Evolutionary conservation across 2,888 invertebrate genomes (phyloP).

Genomic region (Clivina fossor): DNA sequence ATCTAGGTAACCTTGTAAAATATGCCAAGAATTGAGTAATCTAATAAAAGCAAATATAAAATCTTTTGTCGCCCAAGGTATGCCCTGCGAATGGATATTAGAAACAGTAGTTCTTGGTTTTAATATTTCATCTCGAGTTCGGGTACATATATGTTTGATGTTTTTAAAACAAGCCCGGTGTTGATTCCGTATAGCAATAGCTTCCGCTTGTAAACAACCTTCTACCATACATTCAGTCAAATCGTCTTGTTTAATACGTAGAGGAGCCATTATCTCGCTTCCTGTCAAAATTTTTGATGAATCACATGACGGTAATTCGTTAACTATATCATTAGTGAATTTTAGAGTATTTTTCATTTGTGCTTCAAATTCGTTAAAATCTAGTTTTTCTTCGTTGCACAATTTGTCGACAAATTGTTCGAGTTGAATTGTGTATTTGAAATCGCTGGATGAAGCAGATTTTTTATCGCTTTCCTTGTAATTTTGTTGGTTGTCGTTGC

Average conservation of each 20-base stretch:
- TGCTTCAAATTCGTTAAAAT: constrained; percentile 8
- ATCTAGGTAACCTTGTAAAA: constrained; percentile 61
- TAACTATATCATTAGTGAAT: no score
- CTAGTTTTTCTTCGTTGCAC: constrained; percentile 24
- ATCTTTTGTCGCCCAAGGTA: constrained; percentile 76
- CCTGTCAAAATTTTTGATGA: no score
- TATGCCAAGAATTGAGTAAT: constrained; percentile 73
- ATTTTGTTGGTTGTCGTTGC: background rate
- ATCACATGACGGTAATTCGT: no score
- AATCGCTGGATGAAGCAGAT: constrained; percentile 8
- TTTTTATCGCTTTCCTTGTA: constrained; percentile 10
- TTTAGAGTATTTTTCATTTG: no score
- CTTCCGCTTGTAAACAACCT: constrained; percentile 69
- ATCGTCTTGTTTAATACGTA: constrained; percentile 44
- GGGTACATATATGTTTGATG: constrained; percentile 71
- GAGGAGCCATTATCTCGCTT: no score
- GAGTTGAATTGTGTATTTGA: constrained; percentile 22
- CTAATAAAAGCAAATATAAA: constrained; percentile 75
- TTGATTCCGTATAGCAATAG: constrained; percentile 67
- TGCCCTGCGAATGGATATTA: constrained; percentile 72
- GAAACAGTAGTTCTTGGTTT: constrained; percentile 71
- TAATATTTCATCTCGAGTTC: constrained; percentile 69
- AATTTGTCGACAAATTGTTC: constrained; percentile 20
- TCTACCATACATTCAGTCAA: constrained; percentile 65
- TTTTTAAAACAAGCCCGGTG: constrained; percentile 74